phyloP scores from a whole-genome alignment of 2,888 invertebrate species.

The Agonopterix subpropinquella region DNA sequence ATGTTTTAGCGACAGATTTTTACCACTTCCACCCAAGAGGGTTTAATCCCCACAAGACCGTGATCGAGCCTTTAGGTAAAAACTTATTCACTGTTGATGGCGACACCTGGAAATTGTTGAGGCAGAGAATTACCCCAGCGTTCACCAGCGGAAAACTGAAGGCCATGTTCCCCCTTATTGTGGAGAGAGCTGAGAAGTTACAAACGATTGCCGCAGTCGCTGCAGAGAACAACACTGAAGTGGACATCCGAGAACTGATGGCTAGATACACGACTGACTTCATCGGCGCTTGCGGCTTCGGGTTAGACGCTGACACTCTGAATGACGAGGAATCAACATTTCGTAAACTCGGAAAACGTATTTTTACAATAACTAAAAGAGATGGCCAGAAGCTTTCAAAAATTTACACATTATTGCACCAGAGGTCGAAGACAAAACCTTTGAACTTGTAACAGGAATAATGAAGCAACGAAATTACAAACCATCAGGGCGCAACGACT shows the following conservation, averaged over 20 bases:
- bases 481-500: conserved; percentile 54
- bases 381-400: conserved; percentile 42
- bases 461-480: conserved; percentile 21
- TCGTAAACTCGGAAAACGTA: conserved; percentile 51
- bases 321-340: conserved; percentile 53
- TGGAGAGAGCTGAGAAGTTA: conserved; percentile 49
- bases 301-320: conserved; percentile 54
- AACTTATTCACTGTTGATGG: conserved; percentile 61
- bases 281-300: conserved; percentile 63
- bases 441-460: conserved; percentile 18
- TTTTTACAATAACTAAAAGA: conserved; percentile 42
- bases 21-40: conserved; percentile 49
- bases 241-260: conserved; percentile 56
- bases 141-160: conserved; percentile 60
- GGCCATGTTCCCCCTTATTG: conserved; percentile 60
- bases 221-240: conserved; percentile 27
- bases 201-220: conserved; percentile 24
- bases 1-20: conserved; percentile 50
- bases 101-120: conserved; percentile 53
- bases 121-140: conserved; percentile 55
- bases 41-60: conserved; percentile 39
- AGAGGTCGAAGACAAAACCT: conserved; percentile 18
- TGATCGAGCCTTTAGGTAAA: conserved; percentile 49
- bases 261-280: conserved; percentile 63
- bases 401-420: conserved; percentile 16